Percentiles rank a stretch among this genome's conserved stretches.
These are phyloP conservation scores for Terebella lapidaria DNA, from an alignment of 2,888 invertebrate genomes.

Conservation along the genomic window DNA sequence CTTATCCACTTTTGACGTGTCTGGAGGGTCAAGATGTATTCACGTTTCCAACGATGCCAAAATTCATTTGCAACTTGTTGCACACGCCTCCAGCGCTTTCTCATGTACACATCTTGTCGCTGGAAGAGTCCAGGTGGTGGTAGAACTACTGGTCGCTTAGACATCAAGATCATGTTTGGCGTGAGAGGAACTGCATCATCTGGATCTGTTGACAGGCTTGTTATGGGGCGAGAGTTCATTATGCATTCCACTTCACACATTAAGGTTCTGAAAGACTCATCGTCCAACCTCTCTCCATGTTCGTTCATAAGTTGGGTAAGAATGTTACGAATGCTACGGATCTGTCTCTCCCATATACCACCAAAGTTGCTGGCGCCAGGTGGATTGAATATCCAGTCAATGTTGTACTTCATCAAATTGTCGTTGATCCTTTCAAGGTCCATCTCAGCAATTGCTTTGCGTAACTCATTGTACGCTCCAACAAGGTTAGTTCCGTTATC, in stretches of 20 bases:
- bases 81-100: slow-evolving; percentile 23
- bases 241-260: slow-evolving; percentile 16
- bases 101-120: slow-evolving; percentile 17
- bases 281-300: slow-evolving; percentile 10
- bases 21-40: slow-evolving; percentile 22
- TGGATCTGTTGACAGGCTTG: slow-evolving; percentile 5
- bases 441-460: slow-evolving; percentile 7
- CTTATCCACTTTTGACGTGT: slow-evolving; percentile 20
- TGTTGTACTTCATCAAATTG: slow-evolving; percentile 6
- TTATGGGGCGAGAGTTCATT: slow-evolving; percentile 15
- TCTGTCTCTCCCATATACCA: slow-evolving; percentile 19
- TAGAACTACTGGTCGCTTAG: slow-evolving; percentile 14
- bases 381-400: slow-evolving; percentile 3
- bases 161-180: slow-evolving; percentile 14
- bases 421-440: slow-evolving; percentile 9
- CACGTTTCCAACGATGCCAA: slow-evolving; percentile 25
- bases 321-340: too few relatives aligned
- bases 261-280: slow-evolving; percentile 15
- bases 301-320: slow-evolving; percentile 5
- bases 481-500: slow-evolving; percentile 24
- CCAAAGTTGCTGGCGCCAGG: slow-evolving; percentile 16
- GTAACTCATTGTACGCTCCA: slow-evolving; percentile 19
- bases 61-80: slow-evolving; percentile 26
- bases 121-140: slow-evolving; percentile 25
- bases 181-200: slow-evolving; percentile 14